phyloP scores from a whole-genome alignment of 1,140 invertebrate species.

The Drosophila sp. region DNA sequence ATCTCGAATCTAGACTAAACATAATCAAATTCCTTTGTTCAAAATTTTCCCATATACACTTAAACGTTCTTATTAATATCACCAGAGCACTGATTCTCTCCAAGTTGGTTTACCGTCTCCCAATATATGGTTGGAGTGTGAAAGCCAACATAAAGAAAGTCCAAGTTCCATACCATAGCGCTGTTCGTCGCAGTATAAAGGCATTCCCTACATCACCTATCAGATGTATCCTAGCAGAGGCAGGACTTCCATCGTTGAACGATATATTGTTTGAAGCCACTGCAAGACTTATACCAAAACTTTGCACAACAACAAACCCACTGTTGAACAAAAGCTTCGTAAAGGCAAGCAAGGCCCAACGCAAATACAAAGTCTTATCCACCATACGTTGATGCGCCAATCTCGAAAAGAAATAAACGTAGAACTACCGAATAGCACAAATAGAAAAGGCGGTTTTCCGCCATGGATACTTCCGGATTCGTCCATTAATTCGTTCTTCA shows the following conservation, averaged over 20 bases:
- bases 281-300: no score
- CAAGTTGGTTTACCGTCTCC: slow-evolving; percentile 18
- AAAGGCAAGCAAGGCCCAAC: not conserved
- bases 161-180: slow-evolving; percentile 7
- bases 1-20: not conserved
- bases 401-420: no score
- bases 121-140: slow-evolving; percentile 15
- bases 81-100: slow-evolving; percentile 20
- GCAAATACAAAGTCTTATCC: not conserved
- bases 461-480: no score
- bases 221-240: not conserved
- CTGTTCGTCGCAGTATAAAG: slow-evolving; percentile 12
- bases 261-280: not conserved
- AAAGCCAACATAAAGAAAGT: slow-evolving; percentile 16
- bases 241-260: not conserved
- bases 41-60: not conserved
- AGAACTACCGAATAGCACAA: no score
- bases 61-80: slow-evolving; percentile 3
- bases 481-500: no score
- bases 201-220: slow-evolving; percentile 6
- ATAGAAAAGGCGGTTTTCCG: no score
- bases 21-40: not conserved
- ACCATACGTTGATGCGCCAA: not conserved
- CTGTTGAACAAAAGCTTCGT: not conserved
- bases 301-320: not conserved